phyloP scores from a whole-genome alignment of 2,888 invertebrate genomes.

The Scelioninae gen. 2 region DNA sequence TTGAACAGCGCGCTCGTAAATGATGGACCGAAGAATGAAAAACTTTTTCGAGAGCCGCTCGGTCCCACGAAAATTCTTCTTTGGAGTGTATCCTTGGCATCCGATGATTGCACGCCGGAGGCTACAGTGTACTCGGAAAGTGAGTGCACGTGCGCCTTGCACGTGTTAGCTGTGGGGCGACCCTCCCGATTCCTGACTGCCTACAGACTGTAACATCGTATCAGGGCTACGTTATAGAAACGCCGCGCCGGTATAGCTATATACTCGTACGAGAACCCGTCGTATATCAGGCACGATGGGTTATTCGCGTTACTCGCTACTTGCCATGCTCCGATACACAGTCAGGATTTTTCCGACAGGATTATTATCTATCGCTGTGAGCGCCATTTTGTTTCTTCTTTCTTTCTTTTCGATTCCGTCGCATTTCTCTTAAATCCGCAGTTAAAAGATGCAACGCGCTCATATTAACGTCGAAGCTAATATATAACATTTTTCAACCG shows the following conservation, averaged over 20 bases:
- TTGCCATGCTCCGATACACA: conserved; percentile 39
- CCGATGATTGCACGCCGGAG: conserved; percentile 74
- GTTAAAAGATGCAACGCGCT: too few relatives aligned
- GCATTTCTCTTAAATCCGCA: too few relatives aligned
- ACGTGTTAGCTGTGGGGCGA: conserved; percentile 74
- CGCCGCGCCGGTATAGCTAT: conserved; percentile 64
- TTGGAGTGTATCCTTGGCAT: conserved; percentile 74
- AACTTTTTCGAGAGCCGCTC: conserved; percentile 57
- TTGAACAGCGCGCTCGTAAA: too few relatives aligned
- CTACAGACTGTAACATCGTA: conserved; percentile 72
- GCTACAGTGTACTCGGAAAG: conserved; percentile 71
- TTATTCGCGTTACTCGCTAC: conserved; percentile 49
- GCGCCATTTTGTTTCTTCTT: conserved; percentile 2
- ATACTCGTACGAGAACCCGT: conserved; percentile 59
- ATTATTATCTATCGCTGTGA: conserved; percentile 39
- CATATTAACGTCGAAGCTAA: too few relatives aligned
- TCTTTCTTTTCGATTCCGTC: too few relatives aligned
- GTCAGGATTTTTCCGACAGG: conserved; percentile 42
- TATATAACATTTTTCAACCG: too few relatives aligned
- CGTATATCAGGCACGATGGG: conserved; percentile 48
- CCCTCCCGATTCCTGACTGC: conserved; percentile 72
- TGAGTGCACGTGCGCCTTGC: conserved; percentile 74
- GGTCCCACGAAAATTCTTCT: conserved; percentile 71
- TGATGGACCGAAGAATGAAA: conserved; percentile 6
- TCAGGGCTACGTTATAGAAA: conserved; percentile 67